These are phyloP conservation scores for Dynastes maya DNA, from an alignment of 2,888 invertebrate species.

Conservation along the genomic window DNA sequence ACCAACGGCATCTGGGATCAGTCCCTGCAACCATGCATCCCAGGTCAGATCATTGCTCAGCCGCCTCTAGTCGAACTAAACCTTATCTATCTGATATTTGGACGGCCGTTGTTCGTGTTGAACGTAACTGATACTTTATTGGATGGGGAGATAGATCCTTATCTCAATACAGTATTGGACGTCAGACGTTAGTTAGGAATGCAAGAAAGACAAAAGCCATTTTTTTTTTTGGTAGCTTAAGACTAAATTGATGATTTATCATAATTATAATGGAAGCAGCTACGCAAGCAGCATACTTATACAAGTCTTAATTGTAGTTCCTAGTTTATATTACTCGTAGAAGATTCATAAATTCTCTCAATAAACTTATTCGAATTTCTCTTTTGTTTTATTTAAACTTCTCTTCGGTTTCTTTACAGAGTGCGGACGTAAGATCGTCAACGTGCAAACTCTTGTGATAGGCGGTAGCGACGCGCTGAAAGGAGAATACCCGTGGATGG, in stretches of 20 bases:
- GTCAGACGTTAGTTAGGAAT: constrained; percentile 16
- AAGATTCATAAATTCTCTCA: background rate
- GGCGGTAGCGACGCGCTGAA: constrained; percentile 21
- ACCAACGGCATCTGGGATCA: background rate
- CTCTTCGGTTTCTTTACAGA: constrained; percentile 29
- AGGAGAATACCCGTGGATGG: constrained; percentile 49
- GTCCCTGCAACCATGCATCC: background rate
- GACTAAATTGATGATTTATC: too few species aligned
- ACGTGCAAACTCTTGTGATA: constrained; percentile 30
- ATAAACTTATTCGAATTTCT: constrained; percentile 1
- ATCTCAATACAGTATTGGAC: constrained; percentile 10
- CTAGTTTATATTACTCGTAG: too few species aligned
- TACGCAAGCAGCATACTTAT: too few species aligned
- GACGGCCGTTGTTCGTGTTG: background rate
- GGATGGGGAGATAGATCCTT: background rate
- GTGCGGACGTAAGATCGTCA: constrained; percentile 43
- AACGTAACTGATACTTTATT: background rate
- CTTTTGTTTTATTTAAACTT: constrained; percentile 20
- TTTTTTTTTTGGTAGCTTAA: too few species aligned
- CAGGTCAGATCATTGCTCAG: constrained; percentile 30
- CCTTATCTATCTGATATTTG: constrained; percentile 19
- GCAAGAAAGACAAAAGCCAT: background rate
- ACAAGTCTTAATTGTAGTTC: too few species aligned
- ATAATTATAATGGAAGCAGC: too few species aligned
- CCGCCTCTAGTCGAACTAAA: background rate